Evolutionary conservation across 2,113 vertebrate genomes (phyloP).

Genomic region (Caracal caracal): DNA sequence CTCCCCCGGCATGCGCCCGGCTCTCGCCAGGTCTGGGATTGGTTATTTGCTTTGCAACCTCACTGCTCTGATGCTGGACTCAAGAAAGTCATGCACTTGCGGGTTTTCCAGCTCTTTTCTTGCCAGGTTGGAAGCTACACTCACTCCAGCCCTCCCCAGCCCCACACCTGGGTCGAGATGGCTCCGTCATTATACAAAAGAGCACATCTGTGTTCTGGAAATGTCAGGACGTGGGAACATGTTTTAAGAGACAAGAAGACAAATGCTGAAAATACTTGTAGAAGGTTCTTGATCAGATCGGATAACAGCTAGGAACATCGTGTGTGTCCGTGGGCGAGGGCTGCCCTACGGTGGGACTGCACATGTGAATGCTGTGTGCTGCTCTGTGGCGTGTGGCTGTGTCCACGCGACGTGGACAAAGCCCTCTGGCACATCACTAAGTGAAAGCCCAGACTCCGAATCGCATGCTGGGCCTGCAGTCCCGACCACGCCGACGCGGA

Average conservation of each 20-base stretch:
- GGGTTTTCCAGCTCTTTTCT: neutral
- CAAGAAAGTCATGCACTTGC: neutral
- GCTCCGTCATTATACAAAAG: neutral
- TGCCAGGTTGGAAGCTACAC: rapidly evolving
- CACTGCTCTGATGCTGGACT: neutral
- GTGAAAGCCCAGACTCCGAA: neutral
- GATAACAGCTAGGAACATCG: neutral
- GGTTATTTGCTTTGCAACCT: neutral
- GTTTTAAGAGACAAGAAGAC: neutral
- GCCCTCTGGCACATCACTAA: no score
- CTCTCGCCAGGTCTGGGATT: neutral
- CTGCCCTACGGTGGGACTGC: rapidly evolving
- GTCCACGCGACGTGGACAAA: rapidly evolving
- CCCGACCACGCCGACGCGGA: rapidly evolving
- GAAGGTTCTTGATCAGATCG: neutral
- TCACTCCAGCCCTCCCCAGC: no score
- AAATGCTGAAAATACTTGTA: no score
- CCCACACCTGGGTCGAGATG: neutral
- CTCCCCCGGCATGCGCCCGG: no score
- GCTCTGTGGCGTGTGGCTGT: rapidly evolving
- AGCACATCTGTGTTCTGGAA: neutral
- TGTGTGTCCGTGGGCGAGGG: no score
- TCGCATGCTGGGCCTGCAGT: rapidly evolving
- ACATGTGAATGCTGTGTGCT: rapidly evolving
- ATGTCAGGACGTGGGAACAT: neutral